Base-by-base conservation (phyloP, 1,140 invertebrate genomes). In the Hirudo medicinalis region DNA sequence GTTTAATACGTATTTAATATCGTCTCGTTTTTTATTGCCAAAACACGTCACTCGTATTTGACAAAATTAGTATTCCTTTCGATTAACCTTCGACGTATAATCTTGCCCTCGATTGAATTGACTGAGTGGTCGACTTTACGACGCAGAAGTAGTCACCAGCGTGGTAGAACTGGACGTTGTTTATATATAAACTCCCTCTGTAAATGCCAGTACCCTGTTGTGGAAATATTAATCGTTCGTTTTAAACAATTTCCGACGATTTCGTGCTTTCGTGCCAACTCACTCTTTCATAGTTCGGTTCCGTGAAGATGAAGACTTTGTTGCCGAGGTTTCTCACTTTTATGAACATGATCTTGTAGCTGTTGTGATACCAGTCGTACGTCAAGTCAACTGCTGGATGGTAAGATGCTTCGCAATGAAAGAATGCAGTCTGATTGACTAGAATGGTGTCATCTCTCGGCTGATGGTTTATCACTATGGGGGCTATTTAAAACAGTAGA, bases 21-120 rank as follows among this genome's bases (percentile, higher is more conserved):
- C 25, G 20, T 9, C 54, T 2, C 25, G 9, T 36, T 36, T 36
- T 36, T n/a, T n/a, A n/a, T n/a, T n/a, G n/a, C n/a, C n/a, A n/a
- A n/a, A n/a, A 36, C 2, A 36, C 32, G 6, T 36, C 32, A 6
- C 32, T 36, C 32, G 2, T 36, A 36, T 2, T 6, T 36, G 32
- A 36, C 2, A 36, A 36, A 36, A 36, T 2, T 36, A 36, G 32
- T 6, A 36, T 68, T 15, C 3, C 8, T 1, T 36, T n/a, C 73
- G 54, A 83, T 87, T 85, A 84, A 90, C 90, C 87, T 74, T 92
- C 81, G n/a, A 97, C 91, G 76, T 90, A 89, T 0, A 98, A 82
- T 68, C 87, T 84, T 43, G 91, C 91, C 75, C 86, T 84, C 57
- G 88, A 91, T 78, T 90, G 88, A 78, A 91, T 91, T 4, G 82